phyloP scores from a whole-genome alignment of 2,888 invertebrate species.

The Galerucella nymphaeae region DNA sequence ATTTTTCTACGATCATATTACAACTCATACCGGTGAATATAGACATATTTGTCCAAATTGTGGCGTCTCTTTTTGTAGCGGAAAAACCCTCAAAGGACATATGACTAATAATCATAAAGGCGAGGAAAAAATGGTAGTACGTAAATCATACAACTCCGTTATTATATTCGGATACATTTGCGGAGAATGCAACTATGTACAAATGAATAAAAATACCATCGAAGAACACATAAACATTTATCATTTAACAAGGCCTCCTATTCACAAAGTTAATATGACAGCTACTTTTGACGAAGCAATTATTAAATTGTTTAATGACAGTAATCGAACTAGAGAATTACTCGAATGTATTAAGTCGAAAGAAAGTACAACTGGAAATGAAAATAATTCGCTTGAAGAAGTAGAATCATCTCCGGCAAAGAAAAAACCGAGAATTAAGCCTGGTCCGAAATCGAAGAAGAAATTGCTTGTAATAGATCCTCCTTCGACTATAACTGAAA shows the following conservation, averaged over 20 bases:
- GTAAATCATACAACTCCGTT: slow-evolving; percentile 37
- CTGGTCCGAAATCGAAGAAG: slow-evolving; percentile 41
- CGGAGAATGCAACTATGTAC: slow-evolving; percentile 78
- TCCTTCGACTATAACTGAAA: neutral
- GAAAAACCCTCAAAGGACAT: slow-evolving; percentile 55
- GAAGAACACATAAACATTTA: slow-evolving; percentile 72
- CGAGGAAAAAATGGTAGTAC: slow-evolving; percentile 40
- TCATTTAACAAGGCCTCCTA: slow-evolving; percentile 67
- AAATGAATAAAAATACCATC: slow-evolving; percentile 72
- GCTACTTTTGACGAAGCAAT: slow-evolving; percentile 41
- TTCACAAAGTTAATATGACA: slow-evolving; percentile 60
- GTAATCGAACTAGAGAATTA: neutral
- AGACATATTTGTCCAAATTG: slow-evolving; percentile 75
- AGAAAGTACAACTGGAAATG: neutral
- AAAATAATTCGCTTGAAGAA: neutral
- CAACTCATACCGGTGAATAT: slow-evolving; percentile 83
- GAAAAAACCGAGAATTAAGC: slow-evolving; percentile 42
- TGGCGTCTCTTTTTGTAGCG: slow-evolving; percentile 53
- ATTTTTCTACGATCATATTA: slow-evolving; percentile 78
- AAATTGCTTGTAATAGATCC: neutral
- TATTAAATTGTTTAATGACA: slow-evolving; percentile 17
- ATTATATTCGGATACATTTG: slow-evolving; percentile 70
- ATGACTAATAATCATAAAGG: slow-evolving; percentile 50
- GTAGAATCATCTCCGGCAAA: slow-evolving; percentile 11
- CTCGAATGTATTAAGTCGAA: neutral